Conservation (phyloP, 64 coral and sea anemone species). For the Acropora tenuis region DNA sequence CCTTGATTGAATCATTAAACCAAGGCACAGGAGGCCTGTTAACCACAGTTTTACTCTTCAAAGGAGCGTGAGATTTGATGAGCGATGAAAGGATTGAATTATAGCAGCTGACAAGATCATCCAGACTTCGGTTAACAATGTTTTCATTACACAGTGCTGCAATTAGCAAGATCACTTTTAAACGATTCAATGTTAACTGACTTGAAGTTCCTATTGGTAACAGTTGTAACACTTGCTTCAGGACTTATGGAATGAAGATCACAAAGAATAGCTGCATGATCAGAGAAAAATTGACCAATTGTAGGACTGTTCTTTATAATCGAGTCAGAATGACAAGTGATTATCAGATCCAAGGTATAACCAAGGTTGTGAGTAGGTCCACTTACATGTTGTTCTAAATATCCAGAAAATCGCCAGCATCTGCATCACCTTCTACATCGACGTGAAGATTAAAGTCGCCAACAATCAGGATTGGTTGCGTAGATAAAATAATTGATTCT, state of each 20-base stretch:
- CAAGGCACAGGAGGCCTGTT: too few species aligned
- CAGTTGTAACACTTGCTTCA: conserved; percentile 41
- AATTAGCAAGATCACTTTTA: conserved; percentile 20
- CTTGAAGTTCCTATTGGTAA: conserved; percentile 21
- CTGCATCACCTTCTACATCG: conserved; percentile 5
- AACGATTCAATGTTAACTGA: conserved; percentile 21
- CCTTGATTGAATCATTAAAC: too few species aligned
- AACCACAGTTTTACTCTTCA: too few species aligned
- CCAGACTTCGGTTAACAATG: conserved; percentile 10
- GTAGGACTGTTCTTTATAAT: conserved; percentile 7
- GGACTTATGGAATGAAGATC: conserved; percentile 30
- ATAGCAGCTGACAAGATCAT: conserved; percentile 8
- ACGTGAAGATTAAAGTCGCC: conserved; percentile 24
- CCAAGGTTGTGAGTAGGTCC: conserved; percentile 19
- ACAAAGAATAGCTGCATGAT: conserved; percentile 15
- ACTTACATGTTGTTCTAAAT: conserved; percentile 19
- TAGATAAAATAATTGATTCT: conserved; percentile 26
- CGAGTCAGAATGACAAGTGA: conserved; percentile 10
- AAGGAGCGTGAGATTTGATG: conserved; percentile 12
- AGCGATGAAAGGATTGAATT: conserved; percentile 18
- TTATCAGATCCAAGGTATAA: conserved; percentile 29
- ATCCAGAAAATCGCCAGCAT: conserved; percentile 11
- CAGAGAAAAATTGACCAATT: conserved; percentile 17
- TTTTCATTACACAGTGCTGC: conserved; percentile 21
- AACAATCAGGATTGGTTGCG: conserved; percentile 13